phyloP scores from a whole-genome alignment of 2,113 vertebrate genomes.

The Oncorhynchus kisutch region DNA sequence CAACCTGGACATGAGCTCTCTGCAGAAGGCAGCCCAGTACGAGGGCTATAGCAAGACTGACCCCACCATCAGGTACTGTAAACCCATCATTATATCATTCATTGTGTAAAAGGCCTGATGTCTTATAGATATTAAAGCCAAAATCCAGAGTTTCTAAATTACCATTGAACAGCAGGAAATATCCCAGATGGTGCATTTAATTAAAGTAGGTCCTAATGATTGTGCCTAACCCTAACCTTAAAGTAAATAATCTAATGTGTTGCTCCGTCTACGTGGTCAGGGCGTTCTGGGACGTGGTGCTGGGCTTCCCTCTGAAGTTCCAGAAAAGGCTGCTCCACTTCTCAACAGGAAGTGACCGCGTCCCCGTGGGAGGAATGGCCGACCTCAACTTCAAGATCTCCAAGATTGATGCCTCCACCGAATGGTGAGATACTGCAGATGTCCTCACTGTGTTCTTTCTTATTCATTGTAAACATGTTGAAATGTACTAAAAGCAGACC shows the following conservation, averaged over 20 bases:
- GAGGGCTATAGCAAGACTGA: constrained; percentile 7
- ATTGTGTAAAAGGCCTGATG: constrained; percentile 38
- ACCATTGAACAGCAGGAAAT: too few species aligned
- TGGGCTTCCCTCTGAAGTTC: constrained; percentile 88
- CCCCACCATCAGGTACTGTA: neutral
- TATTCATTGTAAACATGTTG: neutral
- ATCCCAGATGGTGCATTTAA: too few species aligned
- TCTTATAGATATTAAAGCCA: neutral
- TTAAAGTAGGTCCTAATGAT: too few species aligned
- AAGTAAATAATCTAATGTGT: too few species aligned
- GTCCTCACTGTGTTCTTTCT: neutral
- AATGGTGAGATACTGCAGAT: constrained; percentile 76
- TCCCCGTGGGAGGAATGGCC: constrained; percentile 93
- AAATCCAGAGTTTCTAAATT: too few species aligned
- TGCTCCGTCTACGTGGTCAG: constrained; percentile 48
- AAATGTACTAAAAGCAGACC: neutral
- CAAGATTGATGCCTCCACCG: constrained; percentile 89
- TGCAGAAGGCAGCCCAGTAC: constrained; percentile 3
- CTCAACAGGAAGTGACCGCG: constrained; percentile 92
- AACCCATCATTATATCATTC: neutral
- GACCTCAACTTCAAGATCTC: constrained; percentile 96
- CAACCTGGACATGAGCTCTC: constrained; percentile 88
- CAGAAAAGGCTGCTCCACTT: constrained; percentile 97
- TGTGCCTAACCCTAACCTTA: too few species aligned
- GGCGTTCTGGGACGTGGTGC: constrained; percentile 94